Evolutionary conservation across 1,140 invertebrate species (phyloP), one percentile per base, ranked within the genome.

Genomic region (Monomorium pharaonis): DNA sequence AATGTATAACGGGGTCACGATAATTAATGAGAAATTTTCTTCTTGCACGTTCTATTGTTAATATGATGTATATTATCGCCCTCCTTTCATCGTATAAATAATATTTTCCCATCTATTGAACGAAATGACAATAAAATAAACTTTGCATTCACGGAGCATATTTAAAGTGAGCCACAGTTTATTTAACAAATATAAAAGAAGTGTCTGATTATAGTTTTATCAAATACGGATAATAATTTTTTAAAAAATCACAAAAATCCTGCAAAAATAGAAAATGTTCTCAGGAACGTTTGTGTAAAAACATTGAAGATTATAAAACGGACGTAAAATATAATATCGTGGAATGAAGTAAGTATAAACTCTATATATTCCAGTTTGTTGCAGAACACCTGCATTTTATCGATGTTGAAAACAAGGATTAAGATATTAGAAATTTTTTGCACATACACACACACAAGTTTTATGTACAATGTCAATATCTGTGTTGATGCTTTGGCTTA

Each of bases 221-320:
- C 5, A 24, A 42, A 44, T 67, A 44, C 6, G 44, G 10, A 67
- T 67, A 30, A 67, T 2, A 16, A 24, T 37, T n/a, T n/a, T n/a
- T n/a, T 1, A 42, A 86, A 83, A 84, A 84, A 75, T 75, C 80
- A 65, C 44, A 86, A 83, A 84, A 84, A 67, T 75, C 69, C 56
- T 33, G 74, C 63, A 44, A 67, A 85, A 86, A 69, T 60, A 84
- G 58, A 27, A 49, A 76, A 72, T 85, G 30, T 84, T 27, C 56
- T 37, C 54, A 85, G 27, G 24, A 62, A 85, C 56, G 58, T 75
- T 67, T 83, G 80, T 63, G 70, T 56, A 69, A 67, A 85, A 30
- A 49, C 81, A 84, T 86, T 74, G 58, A 67, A 63, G 63, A 86
- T 83, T 56, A 33, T 67, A 44, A 67, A 67, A 24, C 3, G 7